Percentiles rank a stretch among this genome's conserved stretches.
These are phyloP conservation scores for Galaxias olidus DNA, from an alignment of 2,797 vertebrate genomes.

Conservation along the genomic window DNA sequence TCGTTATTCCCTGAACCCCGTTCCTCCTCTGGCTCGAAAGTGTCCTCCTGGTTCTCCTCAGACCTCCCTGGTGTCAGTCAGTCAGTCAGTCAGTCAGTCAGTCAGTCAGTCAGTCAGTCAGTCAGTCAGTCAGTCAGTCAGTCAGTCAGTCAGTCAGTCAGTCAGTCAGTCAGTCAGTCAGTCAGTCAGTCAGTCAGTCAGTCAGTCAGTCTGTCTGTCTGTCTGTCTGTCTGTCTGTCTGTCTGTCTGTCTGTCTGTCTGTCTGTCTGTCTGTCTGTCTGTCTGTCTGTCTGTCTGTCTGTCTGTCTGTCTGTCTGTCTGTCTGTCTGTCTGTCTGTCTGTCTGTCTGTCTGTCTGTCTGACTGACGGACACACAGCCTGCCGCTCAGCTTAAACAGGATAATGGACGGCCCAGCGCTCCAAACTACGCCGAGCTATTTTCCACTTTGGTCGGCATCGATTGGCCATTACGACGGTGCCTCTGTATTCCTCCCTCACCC, in stretches of 20 bases:
- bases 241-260: too few species aligned
- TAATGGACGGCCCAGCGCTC: constrained; percentile 9
- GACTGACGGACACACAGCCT: too few species aligned
- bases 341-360: not conserved
- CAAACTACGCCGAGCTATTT: constrained; percentile 20
- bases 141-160: too few species aligned
- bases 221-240: too few species aligned
- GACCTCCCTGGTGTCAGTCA: not conserved
- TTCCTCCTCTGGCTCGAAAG: not conserved
- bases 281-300: too few species aligned
- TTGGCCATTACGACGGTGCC: constrained; percentile 29
- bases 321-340: not conserved
- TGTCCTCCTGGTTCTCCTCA: not conserved
- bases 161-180: too few species aligned
- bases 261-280: constrained; percentile 2
- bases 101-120: too few species aligned
- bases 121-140: too few species aligned
- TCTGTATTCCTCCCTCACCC: constrained; percentile 5
- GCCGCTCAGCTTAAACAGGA: not conserved
- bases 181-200: too few species aligned
- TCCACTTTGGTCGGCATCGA: constrained; percentile 37
- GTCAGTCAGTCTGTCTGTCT: too few species aligned
- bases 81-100: not conserved
- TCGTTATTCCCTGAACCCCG: not conserved
- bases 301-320: too few species aligned